Base-by-base conservation (phyloP, 1,140 invertebrate species). In the Cataglyphis hispanica region DNA sequence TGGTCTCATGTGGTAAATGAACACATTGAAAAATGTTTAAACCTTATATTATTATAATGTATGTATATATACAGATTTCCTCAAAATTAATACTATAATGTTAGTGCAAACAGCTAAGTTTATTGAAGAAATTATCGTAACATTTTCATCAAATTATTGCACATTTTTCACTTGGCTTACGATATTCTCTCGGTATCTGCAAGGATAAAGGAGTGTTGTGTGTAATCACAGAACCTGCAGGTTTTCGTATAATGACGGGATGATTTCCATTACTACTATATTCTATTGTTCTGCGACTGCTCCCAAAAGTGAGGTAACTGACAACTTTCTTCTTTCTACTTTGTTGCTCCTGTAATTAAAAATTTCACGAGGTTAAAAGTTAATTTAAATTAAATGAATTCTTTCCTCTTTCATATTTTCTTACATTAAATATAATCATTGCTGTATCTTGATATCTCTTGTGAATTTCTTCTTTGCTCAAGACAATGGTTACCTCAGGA, bases 261-360 rank as follows among this genome's bases (percentile, higher is more conserved):
- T 95, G 91, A 84, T 95, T 95, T 60, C 95, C 95, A 80, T 94
- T 93, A 85, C 87, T 95, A 53, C 92, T 94, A 75, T 95, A 95
- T 25, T 94, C 92, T 67, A 92, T 94, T 19, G 92, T 94, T 77
- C 93, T 91, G 13, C 95, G 91, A 85, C 93, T 95, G 6, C 83
- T 89, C 19, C 95, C 95, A 86, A 94, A 94, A 75, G 90, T 95
- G 27, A 95, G 69, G 84, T 93, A 95, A 46, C 91, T 95, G 1
- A 69, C 83, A 0, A 50, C 66, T 64, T 94, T 84, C 13, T 87
- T 87, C 27, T 89, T 91, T 61, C 13, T 72, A 1, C 63, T 90
- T 69, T 93, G 87, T 37, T 92, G 90, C 50, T 95, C 94, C 94
- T 95, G 74, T 25, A 90, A 91, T 61, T 60, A 31, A 69, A 61